Evolutionary conservation across 2,797 vertebrate genomes (phyloP).

Genomic region (Dipus sagitta): DNA sequence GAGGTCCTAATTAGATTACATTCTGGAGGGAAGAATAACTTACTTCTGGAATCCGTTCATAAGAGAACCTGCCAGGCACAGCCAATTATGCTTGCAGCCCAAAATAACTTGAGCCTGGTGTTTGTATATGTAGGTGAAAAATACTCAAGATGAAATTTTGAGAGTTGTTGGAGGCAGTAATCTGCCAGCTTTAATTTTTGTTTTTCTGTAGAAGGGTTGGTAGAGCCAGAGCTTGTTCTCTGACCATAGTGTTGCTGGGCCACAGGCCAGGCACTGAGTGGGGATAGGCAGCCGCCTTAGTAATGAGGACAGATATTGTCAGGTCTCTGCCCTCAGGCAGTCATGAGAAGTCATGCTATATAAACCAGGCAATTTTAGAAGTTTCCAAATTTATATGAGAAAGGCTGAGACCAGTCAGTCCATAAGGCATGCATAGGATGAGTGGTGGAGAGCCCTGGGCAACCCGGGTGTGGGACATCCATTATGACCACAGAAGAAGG

Average conservation of each 20-base stretch:
- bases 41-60: not conserved
- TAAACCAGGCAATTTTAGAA: not conserved
- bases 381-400: not conserved
- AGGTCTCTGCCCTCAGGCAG: not conserved
- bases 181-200: not conserved
- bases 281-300: fast-evolving
- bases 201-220: not conserved
- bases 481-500: fast-evolving
- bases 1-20: not conserved
- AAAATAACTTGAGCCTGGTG: not conserved
- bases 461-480: not conserved
- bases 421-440: fast-evolving
- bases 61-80: not conserved
- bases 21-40: not conserved
- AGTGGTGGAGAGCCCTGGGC: not conserved
- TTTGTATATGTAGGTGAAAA: not conserved
- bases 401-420: not conserved
- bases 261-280: fast-evolving
- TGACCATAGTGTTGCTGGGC: not conserved
- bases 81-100: not conserved
- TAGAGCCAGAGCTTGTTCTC: not conserved
- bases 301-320: not conserved
- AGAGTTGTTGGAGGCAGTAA: not conserved
- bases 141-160: not conserved
- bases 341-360: not conserved